Base-by-base conservation (phyloP, 2,113 vertebrate genomes). In the Lasiurus cinereus region DNA sequence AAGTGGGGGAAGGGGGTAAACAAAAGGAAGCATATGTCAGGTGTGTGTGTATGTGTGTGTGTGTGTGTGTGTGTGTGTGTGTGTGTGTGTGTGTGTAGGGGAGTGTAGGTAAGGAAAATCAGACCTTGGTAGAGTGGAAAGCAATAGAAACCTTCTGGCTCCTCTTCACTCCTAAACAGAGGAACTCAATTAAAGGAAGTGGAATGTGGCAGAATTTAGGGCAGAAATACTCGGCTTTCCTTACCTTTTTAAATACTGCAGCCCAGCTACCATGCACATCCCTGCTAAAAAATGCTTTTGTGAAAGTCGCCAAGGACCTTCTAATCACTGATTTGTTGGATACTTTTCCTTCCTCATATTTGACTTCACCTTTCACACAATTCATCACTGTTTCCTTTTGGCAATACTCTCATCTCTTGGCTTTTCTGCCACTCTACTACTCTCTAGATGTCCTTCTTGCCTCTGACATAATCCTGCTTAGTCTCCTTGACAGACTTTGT, bases 161-260 rank as follows among this genome's bases (percentile, higher is more conserved):
- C n/a, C 36, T 93, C 27, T 70, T 94, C 9, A 36, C 43, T 78
- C 76, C 29, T 93, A 43, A 94, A 46, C 8, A 76, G 59, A 92
- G 33, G 12, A 52, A 18, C 10, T 7, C 8, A 21, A 64, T 90
- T 67, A 83, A 92, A 92, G 46, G 22, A 24, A 74, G 6, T 70
- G 4, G 31, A 79, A 78, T 74, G 24, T 85, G 54, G 46, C 64
- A 88, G 48, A 78, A 79, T 90, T 83, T 83, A 87, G 36, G 52
- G 9, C 24, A 78, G 39, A 83, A 5, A 36, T 11, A n/a, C 29
- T 70, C 46, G 29, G 64, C 11, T 62, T 16, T 84, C 46, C 21
- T 22, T 36, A 74, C 31, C 22, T 93, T 89, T 88, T 46, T 33
- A 87, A 79, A 31, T 50, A 79, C 10, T 62, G 8, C 16, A 24